Evolutionary conservation across 2,888 invertebrate species (phyloP).

Genomic region (Xanthorhoe designata): DNA sequence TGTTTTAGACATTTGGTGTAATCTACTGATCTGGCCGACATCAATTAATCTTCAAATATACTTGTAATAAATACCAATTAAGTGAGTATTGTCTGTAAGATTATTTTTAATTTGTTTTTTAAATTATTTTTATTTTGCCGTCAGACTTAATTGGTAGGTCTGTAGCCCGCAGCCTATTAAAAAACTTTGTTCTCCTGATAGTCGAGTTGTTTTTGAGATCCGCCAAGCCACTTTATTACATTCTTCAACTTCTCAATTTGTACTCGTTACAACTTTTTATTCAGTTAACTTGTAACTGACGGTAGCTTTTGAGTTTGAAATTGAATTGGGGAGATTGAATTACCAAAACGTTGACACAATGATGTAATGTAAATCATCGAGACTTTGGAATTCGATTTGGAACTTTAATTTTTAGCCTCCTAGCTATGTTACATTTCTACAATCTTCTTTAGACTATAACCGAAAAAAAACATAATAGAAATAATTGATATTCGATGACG

Average conservation of each 20-base stretch:
- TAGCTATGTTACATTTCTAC: no score
- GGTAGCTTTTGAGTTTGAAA: constrained; percentile 21
- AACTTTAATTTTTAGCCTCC: neutral
- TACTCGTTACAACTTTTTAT: constrained; percentile 30
- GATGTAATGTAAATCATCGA: constrained; percentile 17
- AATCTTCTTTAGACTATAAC: no score
- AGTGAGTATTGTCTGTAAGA: no score
- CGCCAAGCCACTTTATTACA: constrained; percentile 30
- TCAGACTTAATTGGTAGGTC: neutral
- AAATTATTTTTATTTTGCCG: no score
- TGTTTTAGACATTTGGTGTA: no score
- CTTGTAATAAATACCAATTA: no score
- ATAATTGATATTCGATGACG: no score
- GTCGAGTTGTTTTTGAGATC: constrained; percentile 45
- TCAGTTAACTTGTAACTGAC: constrained; percentile 28
- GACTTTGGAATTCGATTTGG: neutral
- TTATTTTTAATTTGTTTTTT: no score
- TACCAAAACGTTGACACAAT: constrained; percentile 17
- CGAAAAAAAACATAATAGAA: no score
- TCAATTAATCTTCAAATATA: no score
- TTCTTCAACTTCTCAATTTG: constrained; percentile 22
- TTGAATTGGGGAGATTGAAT: constrained; percentile 21
- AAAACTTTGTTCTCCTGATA: constrained; percentile 49
- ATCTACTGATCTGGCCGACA: no score
- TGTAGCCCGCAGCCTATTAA: constrained; percentile 45